These are phyloP conservation scores for Sphaerophoria rueppellii DNA, from an alignment of 2,888 invertebrate genomes.

Conservation along the genomic window DNA sequence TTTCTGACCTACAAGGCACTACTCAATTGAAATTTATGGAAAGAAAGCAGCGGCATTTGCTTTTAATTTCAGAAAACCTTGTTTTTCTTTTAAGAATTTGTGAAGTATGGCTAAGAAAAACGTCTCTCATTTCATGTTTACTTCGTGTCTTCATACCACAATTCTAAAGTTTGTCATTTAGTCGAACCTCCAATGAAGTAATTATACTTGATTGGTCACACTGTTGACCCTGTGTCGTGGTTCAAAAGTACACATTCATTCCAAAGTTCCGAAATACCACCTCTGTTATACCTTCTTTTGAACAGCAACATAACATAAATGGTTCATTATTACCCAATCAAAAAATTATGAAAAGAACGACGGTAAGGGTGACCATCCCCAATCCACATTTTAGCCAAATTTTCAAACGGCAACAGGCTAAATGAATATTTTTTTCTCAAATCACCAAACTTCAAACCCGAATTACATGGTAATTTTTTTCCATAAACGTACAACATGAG, in stretches of 20 bases:
- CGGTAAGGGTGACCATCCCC: slow-evolving; percentile 1
- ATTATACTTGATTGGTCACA: not conserved
- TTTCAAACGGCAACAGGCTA: slow-evolving; percentile 59
- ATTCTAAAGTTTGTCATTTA: no score
- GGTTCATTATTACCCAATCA: slow-evolving; percentile 70
- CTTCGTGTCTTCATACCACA: no score
- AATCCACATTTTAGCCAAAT: not conserved
- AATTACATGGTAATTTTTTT: slow-evolving; percentile 39
- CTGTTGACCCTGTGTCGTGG: not conserved
- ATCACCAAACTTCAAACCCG: slow-evolving; percentile 12
- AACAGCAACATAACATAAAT: slow-evolving; percentile 50
- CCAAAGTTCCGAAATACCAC: slow-evolving; percentile 25
- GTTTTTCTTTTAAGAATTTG: no score
- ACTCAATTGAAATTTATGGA: no score
- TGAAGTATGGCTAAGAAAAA: no score
- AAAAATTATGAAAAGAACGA: slow-evolving; percentile 53
- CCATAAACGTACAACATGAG: not conserved
- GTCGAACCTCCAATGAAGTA: no score
- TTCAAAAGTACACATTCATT: slow-evolving; percentile 43
- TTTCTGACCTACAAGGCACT: no score
- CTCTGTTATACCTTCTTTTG: not conserved
- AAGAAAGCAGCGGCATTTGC: no score
- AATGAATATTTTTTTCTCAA: slow-evolving; percentile 37
- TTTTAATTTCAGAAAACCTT: no score
- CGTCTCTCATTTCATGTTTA: no score